A percentile compares a stretch with the other conserved stretches of the same genome.
phyloP scores from a whole-genome alignment of 2,113 vertebrate species.

The Choloepus hoffmanni region DNA sequence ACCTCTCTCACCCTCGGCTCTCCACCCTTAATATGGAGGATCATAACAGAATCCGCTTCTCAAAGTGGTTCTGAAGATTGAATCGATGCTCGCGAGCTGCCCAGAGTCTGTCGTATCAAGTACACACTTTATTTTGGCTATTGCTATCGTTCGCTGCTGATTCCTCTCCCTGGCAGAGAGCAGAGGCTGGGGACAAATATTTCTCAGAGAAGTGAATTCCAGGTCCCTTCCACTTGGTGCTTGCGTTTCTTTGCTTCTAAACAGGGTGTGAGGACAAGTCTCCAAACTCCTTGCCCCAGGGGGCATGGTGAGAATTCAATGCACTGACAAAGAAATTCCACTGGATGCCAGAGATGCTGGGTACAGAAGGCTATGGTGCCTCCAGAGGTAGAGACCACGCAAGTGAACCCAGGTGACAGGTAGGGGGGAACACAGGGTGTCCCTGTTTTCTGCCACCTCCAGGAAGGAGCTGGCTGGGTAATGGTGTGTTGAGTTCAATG shows the following conservation, averaged over 20 bases:
- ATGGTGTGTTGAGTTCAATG: neutral
- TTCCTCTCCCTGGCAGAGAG: neutral
- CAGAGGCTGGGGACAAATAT: neutral
- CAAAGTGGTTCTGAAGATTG: neutral
- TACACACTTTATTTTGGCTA: accelerated
- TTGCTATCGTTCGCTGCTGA: accelerated
- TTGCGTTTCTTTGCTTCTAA: neutral
- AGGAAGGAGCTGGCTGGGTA: too few relatives aligned
- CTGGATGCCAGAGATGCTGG: neutral
- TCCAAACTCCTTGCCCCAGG: neutral
- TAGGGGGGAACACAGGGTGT: neutral
- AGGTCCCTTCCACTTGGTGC: neutral
- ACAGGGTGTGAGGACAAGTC: neutral
- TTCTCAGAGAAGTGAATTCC: neutral
- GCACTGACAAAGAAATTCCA: neutral
- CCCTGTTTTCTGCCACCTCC: neutral
- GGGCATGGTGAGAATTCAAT: neutral
- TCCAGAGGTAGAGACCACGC: neutral
- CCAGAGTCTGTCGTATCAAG: neutral
- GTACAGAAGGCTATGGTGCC: neutral
- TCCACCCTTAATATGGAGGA: neutral
- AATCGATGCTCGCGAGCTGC: neutral
- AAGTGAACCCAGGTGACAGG: too few relatives aligned
- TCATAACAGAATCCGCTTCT: neutral
- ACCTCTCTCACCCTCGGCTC: neutral